Evolutionary conservation across 2,797 vertebrate species (phyloP).

Genomic region (Oreochromis mossambicus): DNA sequence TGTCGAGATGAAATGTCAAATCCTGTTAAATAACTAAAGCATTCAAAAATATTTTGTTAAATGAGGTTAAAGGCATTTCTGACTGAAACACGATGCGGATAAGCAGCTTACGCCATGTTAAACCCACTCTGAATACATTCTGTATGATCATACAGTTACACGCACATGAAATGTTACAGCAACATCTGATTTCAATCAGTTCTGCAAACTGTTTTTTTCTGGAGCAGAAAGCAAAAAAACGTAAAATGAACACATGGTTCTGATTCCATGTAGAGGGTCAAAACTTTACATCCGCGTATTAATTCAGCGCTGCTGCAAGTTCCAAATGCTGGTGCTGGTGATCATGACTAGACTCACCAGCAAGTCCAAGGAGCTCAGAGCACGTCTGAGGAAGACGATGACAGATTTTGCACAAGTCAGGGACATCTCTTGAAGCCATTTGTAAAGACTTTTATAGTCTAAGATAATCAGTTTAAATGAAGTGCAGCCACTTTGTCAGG

Average conservation of each 20-base stretch:
- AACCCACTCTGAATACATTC: neutral
- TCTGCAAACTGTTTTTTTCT: neutral
- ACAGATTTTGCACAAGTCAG: neutral
- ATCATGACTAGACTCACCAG: neutral
- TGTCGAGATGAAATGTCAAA: neutral
- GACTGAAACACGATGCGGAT: neutral
- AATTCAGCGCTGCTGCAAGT: neutral
- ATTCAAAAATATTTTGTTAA: neutral
- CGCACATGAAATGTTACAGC: neutral
- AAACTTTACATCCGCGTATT: neutral
- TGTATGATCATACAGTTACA: neutral
- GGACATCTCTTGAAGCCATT: neutral
- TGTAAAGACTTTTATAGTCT: neutral
- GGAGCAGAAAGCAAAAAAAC: neutral
- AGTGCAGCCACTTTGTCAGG: neutral
- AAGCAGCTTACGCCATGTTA: neutral
- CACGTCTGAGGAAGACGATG: neutral
- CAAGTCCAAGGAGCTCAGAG: neutral
- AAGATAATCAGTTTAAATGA: neutral
- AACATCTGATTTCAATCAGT: neutral
- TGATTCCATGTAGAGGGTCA: neutral
- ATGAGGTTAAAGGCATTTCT: neutral
- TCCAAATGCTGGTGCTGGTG: neutral
- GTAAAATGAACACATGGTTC: neutral
- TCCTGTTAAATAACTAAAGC: neutral